These are phyloP conservation scores for Hipparchia semele DNA, from an alignment of 2,888 invertebrate genomes.

Conservation along the genomic window DNA sequence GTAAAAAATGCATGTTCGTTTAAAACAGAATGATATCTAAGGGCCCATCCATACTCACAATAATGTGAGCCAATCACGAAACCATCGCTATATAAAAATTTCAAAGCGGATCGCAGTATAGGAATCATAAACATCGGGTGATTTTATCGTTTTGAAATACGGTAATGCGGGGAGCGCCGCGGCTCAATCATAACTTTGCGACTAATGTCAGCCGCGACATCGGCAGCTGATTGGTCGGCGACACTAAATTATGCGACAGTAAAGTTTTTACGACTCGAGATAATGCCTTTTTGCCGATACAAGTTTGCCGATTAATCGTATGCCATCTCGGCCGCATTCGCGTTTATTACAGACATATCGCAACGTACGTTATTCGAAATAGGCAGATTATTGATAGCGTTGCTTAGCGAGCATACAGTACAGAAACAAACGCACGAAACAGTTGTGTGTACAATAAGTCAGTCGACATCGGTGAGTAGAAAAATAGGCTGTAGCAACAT, in stretches of 20 bases:
- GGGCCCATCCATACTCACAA: background rate
- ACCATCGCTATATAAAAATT: slow-evolving; percentile 1
- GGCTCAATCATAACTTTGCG: slow-evolving; percentile 75
- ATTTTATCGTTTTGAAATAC: slow-evolving; percentile 72
- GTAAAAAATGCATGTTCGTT: background rate
- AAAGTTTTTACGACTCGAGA: slow-evolving; percentile 59
- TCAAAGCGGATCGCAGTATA: slow-evolving; percentile 47
- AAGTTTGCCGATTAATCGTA: slow-evolving; percentile 24
- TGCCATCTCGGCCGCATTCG: slow-evolving; percentile 19
- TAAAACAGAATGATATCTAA: background rate
- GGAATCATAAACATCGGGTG: slow-evolving; percentile 61
- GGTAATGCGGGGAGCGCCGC: slow-evolving; percentile 62
- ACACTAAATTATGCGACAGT: slow-evolving; percentile 63
- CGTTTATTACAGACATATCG: slow-evolving; percentile 17
- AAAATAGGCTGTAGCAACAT: no score
- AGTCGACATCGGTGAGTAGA: no score
- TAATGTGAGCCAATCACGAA: slow-evolving; percentile 19
- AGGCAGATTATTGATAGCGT: background rate
- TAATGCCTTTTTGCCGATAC: slow-evolving; percentile 24
- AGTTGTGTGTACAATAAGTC: no score
- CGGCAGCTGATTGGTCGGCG: slow-evolving; percentile 60
- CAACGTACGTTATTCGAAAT: background rate
- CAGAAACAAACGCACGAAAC: background rate
- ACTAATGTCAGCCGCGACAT: slow-evolving; percentile 63
- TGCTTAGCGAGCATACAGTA: background rate